Base-by-base conservation (phyloP, 2,113 vertebrate genomes). In the Chitala chitala region DNA sequence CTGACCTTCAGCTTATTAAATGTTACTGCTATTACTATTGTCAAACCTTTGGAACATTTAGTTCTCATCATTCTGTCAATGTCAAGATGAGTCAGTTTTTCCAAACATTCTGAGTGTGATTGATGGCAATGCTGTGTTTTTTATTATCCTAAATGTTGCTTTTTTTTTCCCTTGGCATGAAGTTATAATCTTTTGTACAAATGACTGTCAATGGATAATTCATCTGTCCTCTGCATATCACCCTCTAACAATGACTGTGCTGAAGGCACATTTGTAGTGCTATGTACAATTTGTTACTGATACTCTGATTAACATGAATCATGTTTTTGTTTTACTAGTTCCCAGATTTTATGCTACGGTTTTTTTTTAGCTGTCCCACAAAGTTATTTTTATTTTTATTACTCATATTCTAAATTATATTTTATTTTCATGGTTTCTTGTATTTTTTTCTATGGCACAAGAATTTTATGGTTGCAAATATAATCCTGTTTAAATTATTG, bases 1-100 rank as follows among this genome's bases (percentile, higher is more conserved):
- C 44, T 69, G 55, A 75, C 66, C 68, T 70, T 70, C 68, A 44
- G 38, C 38, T 75, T 70, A 71, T 63, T 75, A 69, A 69, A 75
- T 75, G 65, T 75, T 75, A 70, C 55, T 75, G 53, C 74, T 70
- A 61, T 75, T 61, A 64, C 59, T 63, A 36, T 44, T 75, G 74
- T 56, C 65, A 70, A 59, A 65, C 40, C 74, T 69, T 56, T 31
- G 51, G 9, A 51, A 70, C 42, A 44, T 54, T 68, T 51, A 63
- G 42, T 59, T 48, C 40, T 69, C 46, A 36, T 75, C 44, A 69
- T 31, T 64, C 38, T 69, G 68, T 58, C 64, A 55, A 75, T 44
- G 64, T 75, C 63, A 75, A 69, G 50, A 56, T 36, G 55, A 64
- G 58, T 36, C 48, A 51, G 10, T 66, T 69, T 64, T 66, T 50